Conservation (phyloP, 2,888 invertebrate genomes). For the Neoitamus cyanurus region DNA sequence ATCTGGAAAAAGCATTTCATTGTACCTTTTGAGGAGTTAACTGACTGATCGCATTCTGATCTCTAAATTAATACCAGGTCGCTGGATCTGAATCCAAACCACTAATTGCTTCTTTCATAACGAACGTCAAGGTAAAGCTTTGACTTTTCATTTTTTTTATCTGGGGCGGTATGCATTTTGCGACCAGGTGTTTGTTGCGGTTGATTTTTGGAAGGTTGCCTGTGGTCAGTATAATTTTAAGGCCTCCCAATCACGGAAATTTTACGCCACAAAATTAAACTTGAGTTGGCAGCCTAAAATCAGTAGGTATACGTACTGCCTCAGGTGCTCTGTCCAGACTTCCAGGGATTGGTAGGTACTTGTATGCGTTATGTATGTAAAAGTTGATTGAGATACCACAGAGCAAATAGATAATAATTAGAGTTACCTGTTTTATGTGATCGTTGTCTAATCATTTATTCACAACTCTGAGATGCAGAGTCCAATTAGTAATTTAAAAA, state of each 20-base stretch:
- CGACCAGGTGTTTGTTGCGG: not conserved
- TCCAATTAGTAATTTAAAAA: too few species aligned
- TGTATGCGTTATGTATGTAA: too few species aligned
- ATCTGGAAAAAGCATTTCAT: not conserved
- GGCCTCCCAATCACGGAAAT: not conserved
- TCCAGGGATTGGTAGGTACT: not conserved
- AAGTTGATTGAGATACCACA: not conserved
- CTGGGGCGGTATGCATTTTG: not conserved
- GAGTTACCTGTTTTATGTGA: not conserved
- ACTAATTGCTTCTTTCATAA: constrained; percentile 12
- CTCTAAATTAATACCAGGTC: not conserved
- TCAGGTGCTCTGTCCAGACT: not conserved
- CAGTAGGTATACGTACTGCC: not conserved
- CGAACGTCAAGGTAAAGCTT: not conserved
- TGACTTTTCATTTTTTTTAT: not conserved
- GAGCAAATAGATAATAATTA: not conserved
- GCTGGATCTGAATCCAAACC: not conserved
- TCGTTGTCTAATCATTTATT: not conserved
- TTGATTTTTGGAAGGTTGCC: not conserved
- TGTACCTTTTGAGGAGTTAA: not conserved
- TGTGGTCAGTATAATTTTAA: not conserved
- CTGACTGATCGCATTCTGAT: not conserved
- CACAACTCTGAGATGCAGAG: not conserved
- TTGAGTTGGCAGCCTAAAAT: not conserved
- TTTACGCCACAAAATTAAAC: constrained; percentile 3